Evolutionary conservation across 2,888 invertebrate species (phyloP), one percentile per base, ranked within the genome.

Genomic region (Malthinus flaveolus): DNA sequence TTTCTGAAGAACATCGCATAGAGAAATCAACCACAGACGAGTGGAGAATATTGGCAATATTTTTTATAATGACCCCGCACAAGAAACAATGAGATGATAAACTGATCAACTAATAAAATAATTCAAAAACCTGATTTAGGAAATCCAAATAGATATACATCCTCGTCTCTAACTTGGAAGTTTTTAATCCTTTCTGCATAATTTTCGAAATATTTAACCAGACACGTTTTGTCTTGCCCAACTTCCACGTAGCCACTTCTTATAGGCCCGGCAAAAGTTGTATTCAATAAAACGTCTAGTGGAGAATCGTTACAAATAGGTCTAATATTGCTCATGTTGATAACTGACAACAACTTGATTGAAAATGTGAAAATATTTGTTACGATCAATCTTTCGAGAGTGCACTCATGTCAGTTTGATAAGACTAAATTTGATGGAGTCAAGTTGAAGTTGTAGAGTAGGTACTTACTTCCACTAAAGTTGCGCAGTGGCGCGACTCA

Each of bases 101-200:
- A 4, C 4, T 39, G 7, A 11, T 3, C 12, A 10, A 11, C 2
- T 3, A 39, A 3, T 39, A 12, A 39, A 11, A 11, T 39, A n/a
- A 39, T 11, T 8, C 11, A 11, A 11, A n/a, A 31, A 49, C 49
- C 49, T 36, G 49, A 15, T 49, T 49, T 49, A 3, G 49, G 11
- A 5, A 23, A n/a, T 10, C 37, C 49, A 31, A 6, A 10, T 8
- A 49, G 1, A 10, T 34, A 49, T 1, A 49, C 49, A 32, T 49
- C 49, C 9, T 49, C 49, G 10, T 49, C 37, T 15, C 10, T 8
- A 2, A 49, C 37, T 31, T 31, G 23, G 12, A 49, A 37, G 7
- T 49, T 49, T 49, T 9, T 23, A 23, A 49, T 36, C 9, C n/a
- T 36, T 49, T 49, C 49, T 35, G 15, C 49, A 13, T 37, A 49